Conservation (phyloP, 2,113 vertebrate species). For the Lucifuga dentata region DNA sequence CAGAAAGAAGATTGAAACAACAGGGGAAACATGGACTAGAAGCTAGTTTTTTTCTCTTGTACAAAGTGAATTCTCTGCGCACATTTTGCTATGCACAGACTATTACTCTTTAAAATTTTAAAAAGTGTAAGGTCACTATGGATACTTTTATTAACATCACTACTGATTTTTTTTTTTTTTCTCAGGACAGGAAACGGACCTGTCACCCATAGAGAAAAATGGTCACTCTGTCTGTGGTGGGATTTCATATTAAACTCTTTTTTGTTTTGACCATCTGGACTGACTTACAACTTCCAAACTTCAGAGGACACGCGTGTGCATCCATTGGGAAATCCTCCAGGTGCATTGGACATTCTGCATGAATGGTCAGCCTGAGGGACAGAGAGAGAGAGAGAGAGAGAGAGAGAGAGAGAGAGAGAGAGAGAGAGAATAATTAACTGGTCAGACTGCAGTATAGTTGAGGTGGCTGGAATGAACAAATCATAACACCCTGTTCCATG, state of each 20-base stretch:
- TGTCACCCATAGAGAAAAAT: slow-evolving; percentile 25
- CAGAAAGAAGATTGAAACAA: not conserved
- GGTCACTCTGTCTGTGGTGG: slow-evolving; percentile 16
- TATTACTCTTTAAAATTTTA: too few species aligned
- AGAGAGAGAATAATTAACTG: slow-evolving; percentile 21
- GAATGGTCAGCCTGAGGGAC: slow-evolving; percentile 90
- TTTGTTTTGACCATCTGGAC: slow-evolving; percentile 30
- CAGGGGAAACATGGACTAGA: not conserved
- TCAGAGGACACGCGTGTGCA: slow-evolving; percentile 95
- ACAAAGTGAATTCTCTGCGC: too few species aligned
- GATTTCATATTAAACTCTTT: slow-evolving; percentile 22
- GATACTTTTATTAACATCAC: not conserved
- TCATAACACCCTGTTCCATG: slow-evolving; percentile 6
- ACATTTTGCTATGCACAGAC: too few species aligned
- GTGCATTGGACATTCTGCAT: slow-evolving; percentile 98
- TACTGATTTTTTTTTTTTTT: slow-evolving; percentile 8
- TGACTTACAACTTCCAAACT: slow-evolving; percentile 98
- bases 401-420: slow-evolving; percentile 14
- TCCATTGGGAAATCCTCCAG: slow-evolving; percentile 99
- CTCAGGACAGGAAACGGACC: slow-evolving; percentile 1
- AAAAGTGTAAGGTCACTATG: not conserved
- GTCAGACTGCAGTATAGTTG: slow-evolving; percentile 23
- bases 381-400: slow-evolving; percentile 16
- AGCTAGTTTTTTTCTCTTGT: not conserved
- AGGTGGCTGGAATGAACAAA: not conserved